These are phyloP conservation scores for Rhorus exstirpatorius DNA, from an alignment of 2,888 invertebrate species.

Conservation along the genomic window DNA sequence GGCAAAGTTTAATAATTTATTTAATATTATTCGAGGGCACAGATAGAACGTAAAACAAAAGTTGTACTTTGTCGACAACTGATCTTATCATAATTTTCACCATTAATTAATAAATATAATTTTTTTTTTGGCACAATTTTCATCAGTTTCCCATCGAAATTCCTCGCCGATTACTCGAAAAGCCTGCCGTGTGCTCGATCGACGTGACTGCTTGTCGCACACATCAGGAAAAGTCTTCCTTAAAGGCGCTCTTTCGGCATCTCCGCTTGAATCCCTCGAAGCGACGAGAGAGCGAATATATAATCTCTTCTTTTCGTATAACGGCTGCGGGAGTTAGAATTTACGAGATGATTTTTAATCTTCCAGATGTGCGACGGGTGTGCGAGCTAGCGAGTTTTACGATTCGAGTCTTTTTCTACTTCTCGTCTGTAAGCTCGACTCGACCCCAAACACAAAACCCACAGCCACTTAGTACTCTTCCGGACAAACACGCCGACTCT, in stretches of 20 bases:
- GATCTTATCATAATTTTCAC: no score
- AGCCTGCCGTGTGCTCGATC: no score
- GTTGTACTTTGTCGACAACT: no score
- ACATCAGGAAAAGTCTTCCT: background rate
- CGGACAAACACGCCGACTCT: constrained; percentile 73
- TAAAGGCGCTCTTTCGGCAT: constrained; percentile 18
- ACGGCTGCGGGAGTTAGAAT: constrained; percentile 53
- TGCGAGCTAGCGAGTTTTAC: constrained; percentile 32
- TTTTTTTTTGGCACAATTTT: no score
- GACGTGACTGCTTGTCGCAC: background rate
- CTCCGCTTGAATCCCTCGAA: constrained; percentile 30
- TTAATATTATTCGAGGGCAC: no score
- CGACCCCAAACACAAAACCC: constrained; percentile 62
- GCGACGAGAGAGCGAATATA: constrained; percentile 15
- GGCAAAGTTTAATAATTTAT: no score
- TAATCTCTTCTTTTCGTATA: constrained; percentile 11
- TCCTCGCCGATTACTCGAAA: no score
- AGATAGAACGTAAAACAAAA: no score
- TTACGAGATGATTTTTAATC: constrained; percentile 76
- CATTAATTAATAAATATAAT: no score
- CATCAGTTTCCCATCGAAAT: no score
- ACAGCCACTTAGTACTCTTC: constrained; percentile 77
- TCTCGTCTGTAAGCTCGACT: constrained; percentile 22
- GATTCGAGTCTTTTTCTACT: constrained; percentile 14
- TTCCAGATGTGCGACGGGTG: constrained; percentile 75